A percentile compares a stretch with the other conserved stretches of the same genome.
These are phyloP conservation scores for Drosophila anomelani DNA, from an alignment of 2,888 invertebrate genomes.

Conservation along the genomic window DNA sequence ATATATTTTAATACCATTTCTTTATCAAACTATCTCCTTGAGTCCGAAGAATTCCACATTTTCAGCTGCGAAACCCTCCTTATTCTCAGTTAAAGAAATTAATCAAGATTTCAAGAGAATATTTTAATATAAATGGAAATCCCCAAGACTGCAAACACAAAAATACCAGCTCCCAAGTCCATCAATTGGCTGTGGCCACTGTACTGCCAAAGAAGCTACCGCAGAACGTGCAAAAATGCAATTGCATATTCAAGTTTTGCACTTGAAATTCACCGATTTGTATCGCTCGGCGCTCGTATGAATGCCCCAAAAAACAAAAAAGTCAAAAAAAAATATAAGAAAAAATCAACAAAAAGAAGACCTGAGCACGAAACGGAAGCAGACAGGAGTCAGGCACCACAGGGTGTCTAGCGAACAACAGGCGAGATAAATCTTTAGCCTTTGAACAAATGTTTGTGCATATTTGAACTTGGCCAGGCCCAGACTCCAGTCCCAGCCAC, in stretches of 20 bases:
- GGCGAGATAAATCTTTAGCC: conserved; percentile 77
- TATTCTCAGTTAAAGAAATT: neutral
- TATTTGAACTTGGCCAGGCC: conserved; percentile 72
- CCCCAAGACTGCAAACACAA: neutral
- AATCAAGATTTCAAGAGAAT: conserved; percentile 25
- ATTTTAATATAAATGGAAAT: conserved; percentile 66
- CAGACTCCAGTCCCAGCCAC: conserved; percentile 5
- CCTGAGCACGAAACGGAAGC: conserved; percentile 68
- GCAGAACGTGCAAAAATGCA: conserved; percentile 63
- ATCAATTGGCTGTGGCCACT: conserved; percentile 34
- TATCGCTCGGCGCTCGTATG: conserved; percentile 73
- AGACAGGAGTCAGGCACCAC: conserved; percentile 63
- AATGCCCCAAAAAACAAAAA: conserved; percentile 56
- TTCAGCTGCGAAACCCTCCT: neutral
- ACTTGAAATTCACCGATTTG: conserved; percentile 80
- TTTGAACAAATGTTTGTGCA: conserved; percentile 80
- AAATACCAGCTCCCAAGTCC: conserved; percentile 4
- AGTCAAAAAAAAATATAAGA: conserved; percentile 19
- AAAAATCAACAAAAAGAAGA: neutral
- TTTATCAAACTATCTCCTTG: neutral
- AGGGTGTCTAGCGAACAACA: conserved; percentile 72
- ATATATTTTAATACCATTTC: neutral
- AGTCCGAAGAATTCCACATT: neutral
- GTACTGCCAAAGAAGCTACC: conserved; percentile 35
- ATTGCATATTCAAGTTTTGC: conserved; percentile 81